Evolutionary conservation across 2,888 invertebrate species (phyloP).

Genomic region (Lasioglossum pauxillum): DNA sequence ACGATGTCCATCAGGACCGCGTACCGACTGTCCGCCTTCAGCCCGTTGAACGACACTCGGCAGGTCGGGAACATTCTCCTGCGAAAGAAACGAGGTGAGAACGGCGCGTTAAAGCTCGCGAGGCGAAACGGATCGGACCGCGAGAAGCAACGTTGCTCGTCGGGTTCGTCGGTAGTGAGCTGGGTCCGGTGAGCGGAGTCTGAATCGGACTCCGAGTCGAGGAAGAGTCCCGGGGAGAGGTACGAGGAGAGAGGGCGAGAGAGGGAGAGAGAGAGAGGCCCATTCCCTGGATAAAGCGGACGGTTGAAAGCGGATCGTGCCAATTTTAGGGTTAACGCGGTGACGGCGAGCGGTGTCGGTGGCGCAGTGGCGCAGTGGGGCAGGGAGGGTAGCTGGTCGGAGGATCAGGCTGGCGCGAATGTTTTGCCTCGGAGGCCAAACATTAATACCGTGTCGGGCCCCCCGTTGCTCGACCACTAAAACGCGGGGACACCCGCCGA

Average conservation of each 20-base stretch:
- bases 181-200: not conserved
- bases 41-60: slow-evolving; percentile 95
- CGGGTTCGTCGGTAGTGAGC: not conserved
- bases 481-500: slow-evolving; percentile 85
- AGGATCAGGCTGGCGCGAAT: slow-evolving; percentile 74
- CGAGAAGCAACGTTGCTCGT: not conserved
- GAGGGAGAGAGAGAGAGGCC: not conserved
- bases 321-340: slow-evolving; percentile 65
- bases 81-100: slow-evolving; percentile 67
- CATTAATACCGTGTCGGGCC: slow-evolving; percentile 84
- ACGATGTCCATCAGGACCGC: slow-evolving; percentile 98
- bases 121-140: not conserved
- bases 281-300: slow-evolving; percentile 23
- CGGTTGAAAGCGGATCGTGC: slow-evolving; percentile 34
- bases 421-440: slow-evolving; percentile 82
- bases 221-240: not conserved
- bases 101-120: not conserved
- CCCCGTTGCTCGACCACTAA: slow-evolving; percentile 83
- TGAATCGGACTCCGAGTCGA: not conserved
- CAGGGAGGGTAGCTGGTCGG: slow-evolving; percentile 11
- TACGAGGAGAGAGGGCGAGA: not conserved
- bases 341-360: slow-evolving; percentile 30
- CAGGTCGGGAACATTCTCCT: slow-evolving; percentile 99
- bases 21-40: slow-evolving; percentile 93
- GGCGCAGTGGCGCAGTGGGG: slow-evolving; percentile 31